Evolutionary conservation across 2,113 vertebrate genomes (phyloP), one percentile per base, ranked within the genome.

Genomic region (Butorides virescens): DNA sequence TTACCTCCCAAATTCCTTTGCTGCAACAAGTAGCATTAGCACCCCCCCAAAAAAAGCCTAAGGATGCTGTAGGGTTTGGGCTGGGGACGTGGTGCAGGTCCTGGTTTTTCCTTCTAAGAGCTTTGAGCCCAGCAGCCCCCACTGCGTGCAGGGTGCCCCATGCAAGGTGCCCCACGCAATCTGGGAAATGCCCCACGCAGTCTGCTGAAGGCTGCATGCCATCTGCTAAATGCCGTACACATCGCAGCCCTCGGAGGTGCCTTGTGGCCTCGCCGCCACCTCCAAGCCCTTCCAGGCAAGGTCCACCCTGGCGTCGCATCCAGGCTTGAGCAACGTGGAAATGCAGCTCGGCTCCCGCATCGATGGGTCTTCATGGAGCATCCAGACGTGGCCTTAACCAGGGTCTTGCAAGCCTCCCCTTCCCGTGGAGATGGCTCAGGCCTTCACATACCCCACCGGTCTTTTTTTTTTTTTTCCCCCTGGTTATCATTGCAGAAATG

Each of bases 381-480:
- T 36, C 77, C 61, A 47, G 72, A 26, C 1, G 1, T 5, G 44
- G 26, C 17, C 4, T 30, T 21, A 12, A 5, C 5, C 26, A 2
- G 0, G 3, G 13, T 46, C 68, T 78, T 13, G 0, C 4, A 10
- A 47, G 26, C 27, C 1, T 1, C 36, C 26, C 5, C 10, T n/a
- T 56, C 74, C 74, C 13, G 0, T 3, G 47, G 42, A 42, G 42
- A 2, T 1, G 3, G 25, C 76, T 46, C 20, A 21, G 36, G 53
- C 8, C 47, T 67, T 71, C 46, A 7, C 6, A 0, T 14, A 8
- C 37, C 37, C 61, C 55, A 14, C 46, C 9, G 25, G n/a, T 18
- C 5, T 59, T 34, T 75, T 47, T 27, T 21, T 29, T 44, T 36
- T 23, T 32, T 42, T 36, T 27, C 10, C 10, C 44, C 13, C 23